These are phyloP conservation scores for Bombus affinis DNA, from an alignment of 1,140 invertebrate genomes.

Conservation along the genomic window DNA sequence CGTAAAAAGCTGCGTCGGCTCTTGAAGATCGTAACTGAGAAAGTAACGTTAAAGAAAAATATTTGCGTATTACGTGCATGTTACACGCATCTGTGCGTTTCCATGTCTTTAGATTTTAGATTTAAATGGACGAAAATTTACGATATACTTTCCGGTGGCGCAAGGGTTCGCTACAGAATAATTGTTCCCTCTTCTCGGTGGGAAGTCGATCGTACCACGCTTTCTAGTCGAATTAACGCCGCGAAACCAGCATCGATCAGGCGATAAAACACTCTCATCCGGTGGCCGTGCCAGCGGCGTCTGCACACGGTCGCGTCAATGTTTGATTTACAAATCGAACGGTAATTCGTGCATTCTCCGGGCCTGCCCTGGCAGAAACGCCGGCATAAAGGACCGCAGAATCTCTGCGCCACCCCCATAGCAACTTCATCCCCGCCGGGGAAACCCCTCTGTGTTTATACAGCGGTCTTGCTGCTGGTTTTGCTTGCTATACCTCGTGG, in stretches of 20 bases:
- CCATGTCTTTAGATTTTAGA: too few relatives aligned
- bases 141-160: too few relatives aligned
- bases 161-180: too few relatives aligned
- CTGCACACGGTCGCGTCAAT: conserved; percentile 20
- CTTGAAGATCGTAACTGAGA: too few relatives aligned
- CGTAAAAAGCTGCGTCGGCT: too few relatives aligned
- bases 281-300: conserved; percentile 32
- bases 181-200: too few relatives aligned
- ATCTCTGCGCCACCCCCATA: conserved; percentile 12
- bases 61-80: too few relatives aligned
- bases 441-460: conserved; percentile 54
- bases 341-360: conserved; percentile 59
- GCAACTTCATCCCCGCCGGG: conserved; percentile 39
- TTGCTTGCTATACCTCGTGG: background rate
- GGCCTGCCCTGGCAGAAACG: conserved; percentile 13
- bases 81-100: too few relatives aligned
- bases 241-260: background rate
- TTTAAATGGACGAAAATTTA: too few relatives aligned
- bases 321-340: conserved; percentile 72
- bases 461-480: conserved; percentile 15
- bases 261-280: conserved; percentile 30
- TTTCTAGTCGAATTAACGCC: conserved; percentile 16
- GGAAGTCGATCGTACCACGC: background rate
- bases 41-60: too few relatives aligned
- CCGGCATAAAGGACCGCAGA: conserved; percentile 39